Evolutionary conservation across 2,888 invertebrate species (phyloP), one percentile per base, ranked within the genome.

Genomic region (Philhelius pedissequus): DNA sequence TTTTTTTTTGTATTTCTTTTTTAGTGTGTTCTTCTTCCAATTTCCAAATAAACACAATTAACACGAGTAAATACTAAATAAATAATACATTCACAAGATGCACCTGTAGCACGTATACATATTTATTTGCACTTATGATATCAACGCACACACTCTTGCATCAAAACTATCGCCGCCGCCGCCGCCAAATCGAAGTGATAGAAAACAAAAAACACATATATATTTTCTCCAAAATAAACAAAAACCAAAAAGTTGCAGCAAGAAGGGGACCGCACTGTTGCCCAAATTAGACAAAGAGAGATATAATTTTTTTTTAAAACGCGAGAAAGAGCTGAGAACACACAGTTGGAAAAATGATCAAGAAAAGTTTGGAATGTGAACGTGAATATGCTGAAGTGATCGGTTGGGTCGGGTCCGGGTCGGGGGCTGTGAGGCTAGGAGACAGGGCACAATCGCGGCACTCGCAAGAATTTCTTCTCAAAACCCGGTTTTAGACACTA

Each of bases 331-430:
- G 64, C n/a, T n/a, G 70, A 58, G 58, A 76, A 64, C 64, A n/a
- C n/a, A n/a, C n/a, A n/a, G 76, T 58, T 32, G 66, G 77, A 56
- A 74, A 45, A 79, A 70, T 50, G 43, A 79, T 64, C 69, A 75
- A 66, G 60, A 78, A 68, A 79, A 75, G 79, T 71, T 79, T 60
- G 83, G 83, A 84, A 84, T 83, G 83, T 74, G 78, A 83, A 83
- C 79, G 83, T 83, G 69, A 62, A 83, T n/a, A n/a, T 56, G 54
- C 40, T 38, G 43, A 20, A 35, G 56, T 20, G 45, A 56, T 35
- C n/a, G 48, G 64, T 18, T 52, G 25, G 22, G 35, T 25, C 45
- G 22, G 66, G 32, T 62, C 60, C 27, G 20, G 11, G 27, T 52
- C 5, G 15, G 15, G 52, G 27, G 30, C 2, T 13, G 52, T 9